phyloP scores from a whole-genome alignment of 92 coral and sea anemone genomes.

The Zoanthus sansibaricus region DNA sequence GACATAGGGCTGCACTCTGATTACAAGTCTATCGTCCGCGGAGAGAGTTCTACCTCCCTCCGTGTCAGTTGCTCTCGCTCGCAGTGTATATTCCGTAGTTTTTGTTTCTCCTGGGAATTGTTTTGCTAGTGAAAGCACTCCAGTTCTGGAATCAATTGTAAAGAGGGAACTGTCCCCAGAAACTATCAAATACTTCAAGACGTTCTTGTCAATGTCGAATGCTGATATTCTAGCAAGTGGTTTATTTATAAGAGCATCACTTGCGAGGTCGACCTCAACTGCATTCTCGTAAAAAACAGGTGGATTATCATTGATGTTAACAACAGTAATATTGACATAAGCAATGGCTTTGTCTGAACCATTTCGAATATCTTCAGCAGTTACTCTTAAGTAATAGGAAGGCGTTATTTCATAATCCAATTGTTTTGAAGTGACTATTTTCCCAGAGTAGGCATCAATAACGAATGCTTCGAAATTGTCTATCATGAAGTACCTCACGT shows the following conservation, averaged over 20 bases:
- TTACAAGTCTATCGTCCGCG: conserved; percentile 49
- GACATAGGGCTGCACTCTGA: conserved; percentile 65
- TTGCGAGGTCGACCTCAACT: conserved; percentile 64
- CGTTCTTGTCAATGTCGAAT: conserved; percentile 66
- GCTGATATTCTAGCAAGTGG: conserved; percentile 76
- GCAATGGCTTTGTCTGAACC: conserved; percentile 58
- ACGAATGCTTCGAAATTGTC: conserved; percentile 59
- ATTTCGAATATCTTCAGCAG: conserved; percentile 55
- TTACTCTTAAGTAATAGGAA: conserved; percentile 63
- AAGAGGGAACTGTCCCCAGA: conserved; percentile 66
- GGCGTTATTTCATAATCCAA: conserved; percentile 70
- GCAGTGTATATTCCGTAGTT: conserved; percentile 68
- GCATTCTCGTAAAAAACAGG: conserved; percentile 66
- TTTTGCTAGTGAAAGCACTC: conserved; percentile 62
- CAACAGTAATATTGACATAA: conserved; percentile 71
- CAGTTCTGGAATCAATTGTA: conserved; percentile 55
- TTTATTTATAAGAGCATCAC: conserved; percentile 68
- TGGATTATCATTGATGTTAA: conserved; percentile 74
- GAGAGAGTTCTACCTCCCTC: conserved; percentile 4
- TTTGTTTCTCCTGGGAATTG: conserved; percentile 29
- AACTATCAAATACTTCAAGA: conserved; percentile 53
- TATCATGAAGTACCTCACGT: conserved; percentile 67
- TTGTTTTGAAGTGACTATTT: conserved; percentile 60
- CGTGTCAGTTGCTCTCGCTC: conserved; percentile 72
- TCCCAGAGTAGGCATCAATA: conserved; percentile 76